A percentile compares a stretch with the other conserved stretches of the same genome.
Evolutionary conservation across 2,888 invertebrate genomes (phyloP).

Genomic region (Parascotia fuliginaria): DNA sequence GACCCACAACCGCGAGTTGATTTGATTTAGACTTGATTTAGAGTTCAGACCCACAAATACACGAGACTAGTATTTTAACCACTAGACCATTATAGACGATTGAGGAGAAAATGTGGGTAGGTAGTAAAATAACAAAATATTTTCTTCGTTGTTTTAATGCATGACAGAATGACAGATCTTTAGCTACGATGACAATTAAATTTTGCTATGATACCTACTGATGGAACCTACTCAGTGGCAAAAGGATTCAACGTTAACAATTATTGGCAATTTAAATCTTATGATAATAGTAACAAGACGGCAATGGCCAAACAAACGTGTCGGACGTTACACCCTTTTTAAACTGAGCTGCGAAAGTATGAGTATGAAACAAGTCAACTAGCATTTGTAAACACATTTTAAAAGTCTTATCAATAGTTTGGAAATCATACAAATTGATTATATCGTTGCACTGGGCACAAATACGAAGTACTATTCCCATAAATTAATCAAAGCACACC

Average conservation of each 20-base stretch:
- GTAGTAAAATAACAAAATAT: conserved; percentile 40
- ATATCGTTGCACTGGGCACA: conserved; percentile 16
- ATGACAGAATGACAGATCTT: conserved; percentile 65
- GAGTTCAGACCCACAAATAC: too few species aligned
- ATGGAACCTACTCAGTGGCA: conserved; percentile 40
- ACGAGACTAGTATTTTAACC: too few species aligned
- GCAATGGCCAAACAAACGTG: too few species aligned
- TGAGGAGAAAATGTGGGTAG: not conserved
- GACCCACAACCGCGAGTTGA: too few species aligned
- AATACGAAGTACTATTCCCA: conserved; percentile 23
- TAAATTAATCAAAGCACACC: not conserved
- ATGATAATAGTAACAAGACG: too few species aligned
- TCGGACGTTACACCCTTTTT: too few species aligned
- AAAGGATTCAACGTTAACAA: too few species aligned
- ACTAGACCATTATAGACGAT: too few species aligned
- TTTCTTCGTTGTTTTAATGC: conserved; percentile 79
- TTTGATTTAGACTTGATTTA: too few species aligned
- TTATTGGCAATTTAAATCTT: too few species aligned
- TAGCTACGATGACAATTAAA: conserved; percentile 58
- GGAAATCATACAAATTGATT: conserved; percentile 33
- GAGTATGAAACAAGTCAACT: conserved; percentile 38
- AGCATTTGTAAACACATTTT: conserved; percentile 44
- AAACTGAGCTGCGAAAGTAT: not conserved
- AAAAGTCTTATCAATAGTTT: conserved; percentile 36
- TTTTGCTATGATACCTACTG: conserved; percentile 50